Base-by-base conservation (phyloP, 2,888 invertebrate genomes). In the Pristionchus mayeri region DNA sequence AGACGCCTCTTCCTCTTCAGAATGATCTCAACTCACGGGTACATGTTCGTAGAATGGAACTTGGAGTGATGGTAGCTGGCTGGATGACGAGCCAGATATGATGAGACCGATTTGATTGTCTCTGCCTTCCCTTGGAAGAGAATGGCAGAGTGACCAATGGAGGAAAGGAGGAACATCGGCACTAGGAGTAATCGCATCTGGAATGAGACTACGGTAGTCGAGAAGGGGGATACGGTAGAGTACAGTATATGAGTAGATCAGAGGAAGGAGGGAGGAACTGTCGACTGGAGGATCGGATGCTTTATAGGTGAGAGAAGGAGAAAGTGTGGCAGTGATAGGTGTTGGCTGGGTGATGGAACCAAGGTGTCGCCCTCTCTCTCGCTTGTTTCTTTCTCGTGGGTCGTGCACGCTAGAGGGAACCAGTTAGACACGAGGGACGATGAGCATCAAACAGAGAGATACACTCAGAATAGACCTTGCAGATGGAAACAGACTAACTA, bases 141-240 rank as follows among this genome's bases (percentile, higher is more conserved):
- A 54, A 80, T 57, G 27, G 80, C 54, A n/a, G 57, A 54, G 9
- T 54, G 80, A 80, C 11, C 18, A 30, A 57, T 11, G 11, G 57
- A 57, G 11, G 57, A 24, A n/a, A 57, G 52, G 13, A 37, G 30
- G 18, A 57, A 80, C 24, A 54, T 24, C n/a, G 50, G 30, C 11
- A 78, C 30, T 30, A 37, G 21, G 44, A 76, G 30, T 44, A 76
- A 48, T 48, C 48, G 48, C 76, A 76, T 76, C 76, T 76, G 76
- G 16, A 76, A 67, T 34, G 37, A 21, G 37, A 67, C 21, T 67
- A 67, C 57, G 57, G 27, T 57, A 57, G 57, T n/a, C n/a, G n/a
- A n/a, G n/a, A n/a, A n/a, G n/a, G n/a, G n/a, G n/a, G n/a, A n/a
- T n/a, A n/a, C n/a, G n/a, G n/a, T n/a, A n/a, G 57, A 52, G 52